Evolutionary conservation across 2,888 invertebrate species (phyloP).

Genomic region (Mylabris sibirica): DNA sequence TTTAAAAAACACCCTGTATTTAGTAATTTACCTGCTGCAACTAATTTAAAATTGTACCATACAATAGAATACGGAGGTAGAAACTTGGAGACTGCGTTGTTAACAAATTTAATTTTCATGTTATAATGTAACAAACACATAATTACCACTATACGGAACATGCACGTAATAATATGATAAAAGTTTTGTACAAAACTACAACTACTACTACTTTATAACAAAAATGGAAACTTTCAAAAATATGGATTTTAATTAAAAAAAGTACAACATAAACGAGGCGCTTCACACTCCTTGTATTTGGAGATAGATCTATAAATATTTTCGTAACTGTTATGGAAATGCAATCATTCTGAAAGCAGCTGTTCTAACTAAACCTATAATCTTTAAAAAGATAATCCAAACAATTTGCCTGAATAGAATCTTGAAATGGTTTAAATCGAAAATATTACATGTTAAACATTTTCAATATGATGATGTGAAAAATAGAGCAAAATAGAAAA

Average conservation of each 20-base stretch:
- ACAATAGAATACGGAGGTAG: background rate
- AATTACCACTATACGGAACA: background rate
- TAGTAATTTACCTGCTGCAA: background rate
- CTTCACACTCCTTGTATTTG: background rate
- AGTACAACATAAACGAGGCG: background rate
- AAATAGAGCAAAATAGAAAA: background rate
- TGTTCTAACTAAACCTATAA: conserved; percentile 1
- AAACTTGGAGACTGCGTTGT: background rate
- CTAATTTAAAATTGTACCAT: background rate
- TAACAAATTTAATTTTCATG: conserved; percentile 9
- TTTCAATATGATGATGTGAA: background rate
- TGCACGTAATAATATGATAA: background rate
- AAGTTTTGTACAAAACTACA: background rate
- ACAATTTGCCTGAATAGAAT: background rate
- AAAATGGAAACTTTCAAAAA: background rate
- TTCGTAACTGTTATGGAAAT: background rate
- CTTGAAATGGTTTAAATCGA: background rate
- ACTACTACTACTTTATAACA: background rate
- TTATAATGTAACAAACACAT: conserved; percentile 9
- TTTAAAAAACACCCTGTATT: too few species aligned
- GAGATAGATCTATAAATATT: background rate
- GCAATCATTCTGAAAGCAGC: conserved; percentile 8
- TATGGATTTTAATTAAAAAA: background rate
- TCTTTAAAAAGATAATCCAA: conserved; percentile 4
- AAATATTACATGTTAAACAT: background rate